Conservation (phyloP, 2,888 invertebrate species). For the Resseliella maxima region DNA sequence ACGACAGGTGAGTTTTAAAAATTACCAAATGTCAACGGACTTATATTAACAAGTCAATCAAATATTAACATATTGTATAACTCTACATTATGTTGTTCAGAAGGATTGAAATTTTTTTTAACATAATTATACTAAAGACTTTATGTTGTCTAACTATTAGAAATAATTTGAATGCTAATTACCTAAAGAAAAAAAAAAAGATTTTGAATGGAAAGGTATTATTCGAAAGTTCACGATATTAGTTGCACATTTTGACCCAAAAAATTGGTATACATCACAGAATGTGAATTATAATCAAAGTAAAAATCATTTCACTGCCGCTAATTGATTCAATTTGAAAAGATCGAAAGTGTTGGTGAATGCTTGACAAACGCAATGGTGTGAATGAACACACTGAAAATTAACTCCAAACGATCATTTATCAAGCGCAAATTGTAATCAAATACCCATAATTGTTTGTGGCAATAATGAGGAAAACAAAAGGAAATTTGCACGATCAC, state of each 20-base stretch:
- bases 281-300: background rate
- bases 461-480: slow-evolving; percentile 38
- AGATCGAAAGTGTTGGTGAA: slow-evolving; percentile 27
- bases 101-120: background rate
- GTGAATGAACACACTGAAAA: background rate
- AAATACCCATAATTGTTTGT: slow-evolving; percentile 6
- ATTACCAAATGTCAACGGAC: background rate
- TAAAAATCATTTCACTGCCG: background rate
- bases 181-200: too few relatives aligned
- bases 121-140: background rate
- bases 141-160: background rate
- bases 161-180: background rate
- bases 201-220: too few relatives aligned
- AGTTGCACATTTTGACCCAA: background rate
- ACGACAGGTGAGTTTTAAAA: slow-evolving; percentile 36
- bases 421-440: slow-evolving; percentile 5
- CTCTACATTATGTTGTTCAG: background rate
- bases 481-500: slow-evolving; percentile 48
- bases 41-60: background rate
- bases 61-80: background rate
- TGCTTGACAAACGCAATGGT: background rate
- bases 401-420: slow-evolving; percentile 12
- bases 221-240: background rate
- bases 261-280: background rate
- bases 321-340: slow-evolving; percentile 18